Evolutionary conservation across 2,113 vertebrate species (phyloP).

Genomic region (Colius striatus): DNA sequence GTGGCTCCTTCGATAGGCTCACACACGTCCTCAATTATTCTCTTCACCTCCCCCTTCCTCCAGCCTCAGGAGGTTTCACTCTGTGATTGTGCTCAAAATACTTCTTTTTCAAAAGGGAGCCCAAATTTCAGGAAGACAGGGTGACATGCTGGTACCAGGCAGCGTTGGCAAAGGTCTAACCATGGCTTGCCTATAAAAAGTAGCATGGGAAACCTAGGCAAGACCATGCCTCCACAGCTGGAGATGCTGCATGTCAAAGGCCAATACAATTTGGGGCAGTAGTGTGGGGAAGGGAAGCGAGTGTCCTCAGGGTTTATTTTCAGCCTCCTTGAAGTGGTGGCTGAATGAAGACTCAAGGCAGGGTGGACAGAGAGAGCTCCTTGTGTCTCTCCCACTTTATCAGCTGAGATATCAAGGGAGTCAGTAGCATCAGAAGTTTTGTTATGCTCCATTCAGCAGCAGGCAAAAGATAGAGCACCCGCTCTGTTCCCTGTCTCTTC

Average conservation of each 20-base stretch:
- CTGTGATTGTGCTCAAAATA: not conserved
- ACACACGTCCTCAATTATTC: fast-evolving
- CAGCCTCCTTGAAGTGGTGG: not conserved
- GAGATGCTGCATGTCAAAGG: fast-evolving
- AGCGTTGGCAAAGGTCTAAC: not conserved
- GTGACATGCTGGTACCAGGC: fast-evolving
- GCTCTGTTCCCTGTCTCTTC: fast-evolving
- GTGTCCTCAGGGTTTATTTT: not conserved
- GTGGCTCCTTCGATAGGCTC: not conserved
- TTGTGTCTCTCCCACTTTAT: not conserved
- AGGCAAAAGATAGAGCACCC: not conserved
- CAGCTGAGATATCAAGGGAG: not conserved
- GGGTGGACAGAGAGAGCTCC: not conserved
- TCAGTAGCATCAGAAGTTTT: fast-evolving
- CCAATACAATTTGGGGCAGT: not conserved
- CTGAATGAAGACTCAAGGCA: not conserved
- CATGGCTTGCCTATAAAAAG: not conserved
- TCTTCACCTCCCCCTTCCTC: not conserved
- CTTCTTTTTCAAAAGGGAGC: not conserved
- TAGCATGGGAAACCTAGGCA: fast-evolving
- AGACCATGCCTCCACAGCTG: fast-evolving
- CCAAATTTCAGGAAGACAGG: not conserved
- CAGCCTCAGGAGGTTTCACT: not conserved
- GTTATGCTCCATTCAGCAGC: not conserved
- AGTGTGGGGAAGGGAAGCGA: not conserved